These are phyloP conservation scores for Palythoa caribaeorum DNA, from an alignment of 92 coral and sea anemone species.

Conservation along the genomic window DNA sequence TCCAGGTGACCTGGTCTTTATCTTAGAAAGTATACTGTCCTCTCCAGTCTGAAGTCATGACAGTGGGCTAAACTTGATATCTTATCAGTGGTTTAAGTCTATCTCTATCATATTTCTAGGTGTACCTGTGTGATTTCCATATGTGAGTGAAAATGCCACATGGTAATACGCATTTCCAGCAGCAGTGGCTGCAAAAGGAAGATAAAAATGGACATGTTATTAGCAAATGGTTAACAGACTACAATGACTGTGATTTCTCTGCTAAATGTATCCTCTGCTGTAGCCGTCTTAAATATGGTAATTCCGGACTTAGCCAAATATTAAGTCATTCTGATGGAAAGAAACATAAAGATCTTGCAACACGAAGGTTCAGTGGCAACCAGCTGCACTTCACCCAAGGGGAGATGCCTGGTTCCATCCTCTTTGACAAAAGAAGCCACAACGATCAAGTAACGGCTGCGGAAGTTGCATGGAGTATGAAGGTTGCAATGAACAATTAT, in stretches of 20 bases:
- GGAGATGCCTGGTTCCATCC: slow-evolving; percentile 17
- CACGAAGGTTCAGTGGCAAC: slow-evolving; percentile 45
- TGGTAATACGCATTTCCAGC: too few species aligned
- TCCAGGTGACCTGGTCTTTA: too few species aligned
- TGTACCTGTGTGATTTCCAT: not conserved
- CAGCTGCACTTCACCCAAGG: slow-evolving; percentile 34
- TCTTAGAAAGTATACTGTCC: too few species aligned
- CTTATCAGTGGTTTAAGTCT: not conserved
- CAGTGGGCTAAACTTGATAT: slow-evolving; percentile 21
- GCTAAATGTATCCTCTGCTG: too few species aligned
- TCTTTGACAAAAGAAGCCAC: slow-evolving; percentile 25
- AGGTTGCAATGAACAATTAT: slow-evolving; percentile 35
- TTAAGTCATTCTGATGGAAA: slow-evolving; percentile 31
- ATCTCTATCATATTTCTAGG: not conserved
- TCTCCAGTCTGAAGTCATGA: too few species aligned
- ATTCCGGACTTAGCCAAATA: too few species aligned
- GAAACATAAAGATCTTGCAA: slow-evolving; percentile 44
- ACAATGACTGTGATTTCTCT: too few species aligned
- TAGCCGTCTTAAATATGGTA: too few species aligned
- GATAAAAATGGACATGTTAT: slow-evolving; percentile 34
- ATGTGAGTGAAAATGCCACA: too few species aligned
- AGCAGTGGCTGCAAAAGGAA: not conserved
- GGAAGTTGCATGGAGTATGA: slow-evolving; percentile 20
- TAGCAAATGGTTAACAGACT: slow-evolving; percentile 36
- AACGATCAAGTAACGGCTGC: slow-evolving; percentile 11